A percentile compares a stretch with the other conserved stretches of the same genome.
phyloP scores from a whole-genome alignment of 2,797 vertebrate species.

The Mormyrops boulengeri region DNA sequence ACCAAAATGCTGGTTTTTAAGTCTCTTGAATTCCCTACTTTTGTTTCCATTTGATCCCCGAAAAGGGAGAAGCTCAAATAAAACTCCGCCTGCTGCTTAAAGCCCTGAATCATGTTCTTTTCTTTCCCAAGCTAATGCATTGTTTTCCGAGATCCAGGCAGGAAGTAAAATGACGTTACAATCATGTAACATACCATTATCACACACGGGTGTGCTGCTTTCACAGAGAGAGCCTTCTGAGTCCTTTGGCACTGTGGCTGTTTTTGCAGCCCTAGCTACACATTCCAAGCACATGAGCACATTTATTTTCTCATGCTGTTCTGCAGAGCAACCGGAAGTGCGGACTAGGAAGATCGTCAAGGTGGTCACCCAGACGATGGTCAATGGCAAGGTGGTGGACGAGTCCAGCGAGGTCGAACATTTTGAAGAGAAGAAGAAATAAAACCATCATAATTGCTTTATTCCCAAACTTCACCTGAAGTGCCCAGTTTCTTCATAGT shows the following conservation, averaged over 20 bases:
- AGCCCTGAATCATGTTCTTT: neutral
- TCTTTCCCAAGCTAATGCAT: neutral
- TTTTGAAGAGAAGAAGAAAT: constrained; percentile 67
- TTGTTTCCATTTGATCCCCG: neutral
- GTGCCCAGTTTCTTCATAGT: neutral
- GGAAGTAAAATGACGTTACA: neutral
- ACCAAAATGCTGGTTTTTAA: neutral
- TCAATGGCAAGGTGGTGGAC: constrained; percentile 71
- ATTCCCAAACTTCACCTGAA: neutral
- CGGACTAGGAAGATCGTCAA: constrained; percentile 75
- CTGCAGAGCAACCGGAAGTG: constrained; percentile 64
- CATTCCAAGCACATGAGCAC: neutral
- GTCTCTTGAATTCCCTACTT: neutral
- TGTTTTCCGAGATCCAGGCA: neutral
- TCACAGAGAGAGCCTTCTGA: neutral
- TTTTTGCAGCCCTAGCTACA: neutral
- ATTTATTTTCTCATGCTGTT: constrained; percentile 21
- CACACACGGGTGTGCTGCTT: neutral
- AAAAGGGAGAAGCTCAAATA: neutral
- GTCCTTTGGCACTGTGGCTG: neutral
- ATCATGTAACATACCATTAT: neutral
- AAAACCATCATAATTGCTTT: constrained; percentile 25
- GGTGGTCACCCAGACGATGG: constrained; percentile 73
- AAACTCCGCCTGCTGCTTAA: neutral
- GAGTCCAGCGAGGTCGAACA: constrained; percentile 74